Percentiles rank a stretch among this genome's conserved stretches.
phyloP scores from a whole-genome alignment of 2,797 vertebrate species.

The Mus spretus region DNA sequence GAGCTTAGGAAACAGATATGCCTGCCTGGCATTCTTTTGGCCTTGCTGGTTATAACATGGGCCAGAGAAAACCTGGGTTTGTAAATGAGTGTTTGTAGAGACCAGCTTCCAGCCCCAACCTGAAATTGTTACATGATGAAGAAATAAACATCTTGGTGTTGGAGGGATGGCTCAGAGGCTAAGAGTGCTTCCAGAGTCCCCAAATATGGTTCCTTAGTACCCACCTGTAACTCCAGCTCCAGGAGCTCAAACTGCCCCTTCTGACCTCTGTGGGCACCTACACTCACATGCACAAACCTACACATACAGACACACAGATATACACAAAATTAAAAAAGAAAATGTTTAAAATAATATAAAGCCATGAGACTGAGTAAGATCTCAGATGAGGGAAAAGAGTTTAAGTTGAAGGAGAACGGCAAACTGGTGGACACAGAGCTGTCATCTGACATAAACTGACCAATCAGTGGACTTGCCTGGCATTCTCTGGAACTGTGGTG shows the following conservation, averaged over 20 bases:
- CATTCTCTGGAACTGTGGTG: background rate
- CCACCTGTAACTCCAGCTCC: background rate
- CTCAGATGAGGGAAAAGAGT: background rate
- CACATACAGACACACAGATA: background rate
- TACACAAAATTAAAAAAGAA: background rate
- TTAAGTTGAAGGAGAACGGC: background rate
- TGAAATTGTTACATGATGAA: background rate
- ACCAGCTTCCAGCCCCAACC: background rate
- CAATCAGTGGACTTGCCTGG: background rate
- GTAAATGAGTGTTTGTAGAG: background rate
- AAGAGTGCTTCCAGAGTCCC: background rate
- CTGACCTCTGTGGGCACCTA: no score
- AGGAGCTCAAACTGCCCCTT: background rate
- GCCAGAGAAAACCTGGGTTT: background rate
- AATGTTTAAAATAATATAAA: background rate
- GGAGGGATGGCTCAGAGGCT: no score
- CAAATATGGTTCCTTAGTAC: background rate
- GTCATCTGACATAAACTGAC: background rate
- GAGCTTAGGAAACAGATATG: background rate
- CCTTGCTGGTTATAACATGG: background rate
- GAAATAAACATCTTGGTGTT: background rate
- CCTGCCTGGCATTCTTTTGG: background rate
- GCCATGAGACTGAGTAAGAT: fast-evolving
- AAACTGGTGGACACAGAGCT: background rate
- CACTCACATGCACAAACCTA: background rate